phyloP scores from a whole-genome alignment of 2,113 vertebrate genomes.

The Microtus richardsoni region DNA sequence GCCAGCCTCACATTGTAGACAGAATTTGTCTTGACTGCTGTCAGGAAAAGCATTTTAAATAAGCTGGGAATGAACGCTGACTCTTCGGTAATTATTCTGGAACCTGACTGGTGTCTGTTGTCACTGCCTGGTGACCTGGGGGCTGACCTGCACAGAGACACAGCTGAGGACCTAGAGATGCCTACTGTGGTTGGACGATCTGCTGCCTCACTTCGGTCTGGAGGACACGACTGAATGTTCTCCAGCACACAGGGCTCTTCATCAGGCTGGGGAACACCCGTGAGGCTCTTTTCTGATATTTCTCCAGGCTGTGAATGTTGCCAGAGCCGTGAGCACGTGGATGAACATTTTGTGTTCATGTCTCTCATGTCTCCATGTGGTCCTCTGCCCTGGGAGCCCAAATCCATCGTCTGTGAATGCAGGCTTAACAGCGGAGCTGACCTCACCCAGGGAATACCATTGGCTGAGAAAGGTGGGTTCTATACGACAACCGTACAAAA shows the following conservation, averaged over 20 bases:
- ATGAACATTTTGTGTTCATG: conserved; percentile 16
- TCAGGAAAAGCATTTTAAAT: conserved; percentile 57
- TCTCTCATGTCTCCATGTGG: conserved; percentile 40
- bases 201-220: background rate
- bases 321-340: background rate
- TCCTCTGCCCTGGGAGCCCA: background rate
- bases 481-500: background rate
- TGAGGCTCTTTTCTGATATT: background rate
- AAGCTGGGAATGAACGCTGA: background rate
- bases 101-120: background rate
- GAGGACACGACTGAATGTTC: background rate
- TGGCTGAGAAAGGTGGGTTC: background rate
- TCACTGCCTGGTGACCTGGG: background rate
- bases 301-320: conserved; percentile 32
- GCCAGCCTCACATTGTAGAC: conserved; percentile 36
- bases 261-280: background rate
- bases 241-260: background rate
- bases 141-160: background rate
- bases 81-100: background rate
- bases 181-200: background rate
- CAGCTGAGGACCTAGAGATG: background rate
- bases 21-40: conserved; percentile 30
- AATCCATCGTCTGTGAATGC: conserved; percentile 38
- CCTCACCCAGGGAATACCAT: background rate
- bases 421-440: background rate